Evolutionary conservation across 2,113 vertebrate species (phyloP).

Genomic region (Meles meles): DNA sequence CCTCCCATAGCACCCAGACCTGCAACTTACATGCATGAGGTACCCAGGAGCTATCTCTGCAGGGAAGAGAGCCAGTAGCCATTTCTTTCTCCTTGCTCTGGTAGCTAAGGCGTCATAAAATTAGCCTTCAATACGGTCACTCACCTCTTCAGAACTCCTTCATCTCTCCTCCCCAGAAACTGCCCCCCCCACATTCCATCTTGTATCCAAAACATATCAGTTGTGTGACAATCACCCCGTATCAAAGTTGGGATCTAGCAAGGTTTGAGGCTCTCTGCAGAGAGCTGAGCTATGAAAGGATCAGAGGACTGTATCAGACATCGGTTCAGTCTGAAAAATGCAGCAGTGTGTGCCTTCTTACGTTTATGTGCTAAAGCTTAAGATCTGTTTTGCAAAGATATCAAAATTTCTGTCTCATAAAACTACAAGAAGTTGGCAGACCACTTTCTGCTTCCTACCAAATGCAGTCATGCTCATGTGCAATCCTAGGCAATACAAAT

Average conservation of each 20-base stretch:
- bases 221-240: background rate
- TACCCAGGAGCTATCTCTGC: background rate
- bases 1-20: background rate
- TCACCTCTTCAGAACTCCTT: background rate
- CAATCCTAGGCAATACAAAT: constrained; percentile 63
- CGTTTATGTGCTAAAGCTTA: background rate
- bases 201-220: background rate
- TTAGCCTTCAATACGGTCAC: background rate
- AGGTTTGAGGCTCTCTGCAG: background rate
- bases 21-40: background rate
- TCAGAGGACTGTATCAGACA: background rate
- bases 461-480: background rate
- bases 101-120: background rate
- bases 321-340: background rate
- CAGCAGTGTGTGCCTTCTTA: background rate
- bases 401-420: constrained; percentile 24
- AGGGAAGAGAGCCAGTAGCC: background rate
- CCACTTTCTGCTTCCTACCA: background rate
- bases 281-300: background rate
- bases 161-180: background rate
- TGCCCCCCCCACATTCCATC: background rate
- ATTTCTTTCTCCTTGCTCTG: background rate
- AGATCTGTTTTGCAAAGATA: constrained; percentile 53
- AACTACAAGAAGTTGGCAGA: constrained; percentile 25
- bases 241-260: background rate